Conservation (phyloP, 2,888 invertebrate genomes). For the Cheilosia grossa region DNA sequence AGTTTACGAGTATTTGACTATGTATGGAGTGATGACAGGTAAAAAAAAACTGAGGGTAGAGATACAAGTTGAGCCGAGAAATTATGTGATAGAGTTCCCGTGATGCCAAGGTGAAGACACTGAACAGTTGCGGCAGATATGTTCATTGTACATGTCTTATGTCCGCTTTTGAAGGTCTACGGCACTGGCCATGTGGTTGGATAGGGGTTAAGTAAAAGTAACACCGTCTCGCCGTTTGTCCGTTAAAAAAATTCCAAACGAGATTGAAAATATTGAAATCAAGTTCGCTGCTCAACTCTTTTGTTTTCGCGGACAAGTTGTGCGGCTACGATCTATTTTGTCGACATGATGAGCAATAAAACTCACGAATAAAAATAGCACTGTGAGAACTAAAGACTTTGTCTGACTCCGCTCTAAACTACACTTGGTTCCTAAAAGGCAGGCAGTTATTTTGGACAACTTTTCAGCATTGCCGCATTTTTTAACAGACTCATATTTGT, state of each 20-base stretch:
- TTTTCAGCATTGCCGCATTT: no score
- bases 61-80: neutral
- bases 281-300: constrained; percentile 1
- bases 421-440: no score
- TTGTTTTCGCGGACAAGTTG: neutral
- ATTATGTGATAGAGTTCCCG: constrained; percentile 3
- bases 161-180: constrained; percentile 29
- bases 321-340: neutral
- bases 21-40: constrained; percentile 6
- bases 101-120: constrained; percentile 53
- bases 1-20: constrained; percentile 12
- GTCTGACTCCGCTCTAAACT: no score
- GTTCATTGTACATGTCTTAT: constrained; percentile 11
- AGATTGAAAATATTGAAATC: neutral
- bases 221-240: neutral
- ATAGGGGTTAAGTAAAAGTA: neutral
- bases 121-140: neutral
- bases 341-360: neutral
- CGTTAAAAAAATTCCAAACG: no score
- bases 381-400: no score
- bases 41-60: constrained; percentile 23
- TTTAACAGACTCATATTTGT: no score
- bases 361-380: no score
- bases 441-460: no score
- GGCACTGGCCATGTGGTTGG: constrained; percentile 9